These are phyloP conservation scores for Cephus spinipes DNA, from an alignment of 2,888 invertebrate species.

Conservation along the genomic window DNA sequence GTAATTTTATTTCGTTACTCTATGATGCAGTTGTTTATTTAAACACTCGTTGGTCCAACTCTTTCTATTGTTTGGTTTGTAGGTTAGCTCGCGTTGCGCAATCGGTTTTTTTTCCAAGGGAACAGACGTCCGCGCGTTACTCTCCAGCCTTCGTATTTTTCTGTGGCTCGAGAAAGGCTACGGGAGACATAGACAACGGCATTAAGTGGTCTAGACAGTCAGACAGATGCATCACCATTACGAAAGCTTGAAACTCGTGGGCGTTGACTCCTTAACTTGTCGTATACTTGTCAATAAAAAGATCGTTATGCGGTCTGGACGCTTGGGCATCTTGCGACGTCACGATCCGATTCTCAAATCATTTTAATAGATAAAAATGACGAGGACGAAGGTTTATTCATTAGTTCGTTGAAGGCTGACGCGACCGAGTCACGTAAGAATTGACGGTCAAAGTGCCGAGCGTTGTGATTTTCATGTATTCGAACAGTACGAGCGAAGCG, in stretches of 20 bases:
- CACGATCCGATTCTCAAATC: not conserved
- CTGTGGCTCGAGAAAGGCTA: slow-evolving; percentile 14
- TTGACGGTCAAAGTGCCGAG: not conserved
- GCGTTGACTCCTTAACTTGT: slow-evolving; percentile 38
- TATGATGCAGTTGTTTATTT: not conserved
- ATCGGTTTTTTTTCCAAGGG: not conserved
- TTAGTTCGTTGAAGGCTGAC: not conserved
- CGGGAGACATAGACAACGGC: slow-evolving; percentile 21
- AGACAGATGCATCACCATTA: slow-evolving; percentile 24
- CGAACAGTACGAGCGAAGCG: not conserved
- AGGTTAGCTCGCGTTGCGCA: not conserved
- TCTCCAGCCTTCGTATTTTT: not conserved
- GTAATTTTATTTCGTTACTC: not conserved
- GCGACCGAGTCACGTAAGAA: not conserved
- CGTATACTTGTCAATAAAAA: slow-evolving; percentile 54
- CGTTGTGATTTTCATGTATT: not conserved
- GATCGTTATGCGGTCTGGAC: slow-evolving; percentile 46
- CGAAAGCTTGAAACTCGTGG: slow-evolving; percentile 36
- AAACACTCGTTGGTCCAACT: not conserved
- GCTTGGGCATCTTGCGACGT: slow-evolving; percentile 1
- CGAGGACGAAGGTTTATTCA: not conserved
- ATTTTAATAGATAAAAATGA: not conserved
- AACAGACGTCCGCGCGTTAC: not conserved
- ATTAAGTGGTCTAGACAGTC: slow-evolving; percentile 23
- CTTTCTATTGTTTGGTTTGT: not conserved